Percentiles rank a stretch among this genome's conserved stretches.
These are phyloP conservation scores for Gavialis gangeticus DNA, from an alignment of 2,113 vertebrate genomes.

Conservation along the genomic window DNA sequence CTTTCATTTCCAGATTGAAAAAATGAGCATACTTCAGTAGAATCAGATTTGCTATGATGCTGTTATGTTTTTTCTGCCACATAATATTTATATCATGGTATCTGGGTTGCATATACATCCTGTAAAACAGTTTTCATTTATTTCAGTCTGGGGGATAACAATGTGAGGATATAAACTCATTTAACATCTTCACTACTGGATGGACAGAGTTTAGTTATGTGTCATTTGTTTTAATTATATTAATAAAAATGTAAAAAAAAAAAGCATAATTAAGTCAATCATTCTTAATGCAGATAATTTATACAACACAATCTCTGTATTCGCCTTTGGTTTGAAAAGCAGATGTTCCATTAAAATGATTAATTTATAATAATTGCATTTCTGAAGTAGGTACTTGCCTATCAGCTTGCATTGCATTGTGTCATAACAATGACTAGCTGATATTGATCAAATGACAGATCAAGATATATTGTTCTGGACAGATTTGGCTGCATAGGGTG, in stretches of 20 bases:
- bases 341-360: constrained; percentile 48
- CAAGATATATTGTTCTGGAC: background rate
- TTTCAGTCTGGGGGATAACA: background rate
- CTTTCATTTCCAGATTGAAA: background rate
- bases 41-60: background rate
- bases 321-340: background rate
- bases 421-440: background rate
- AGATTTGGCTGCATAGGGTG: background rate
- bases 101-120: background rate
- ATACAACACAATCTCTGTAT: background rate
- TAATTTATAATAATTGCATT: constrained; percentile 32
- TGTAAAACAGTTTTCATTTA: background rate
- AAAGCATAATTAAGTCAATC: background rate
- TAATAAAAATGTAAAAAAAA: constrained; percentile 16
- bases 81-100: background rate
- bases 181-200: background rate
- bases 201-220: background rate
- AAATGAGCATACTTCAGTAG: background rate
- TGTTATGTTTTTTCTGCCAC: background rate
- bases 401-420: background rate
- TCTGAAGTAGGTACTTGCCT: background rate
- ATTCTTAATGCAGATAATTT: background rate
- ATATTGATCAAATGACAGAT: constrained; percentile 28
- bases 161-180: background rate
- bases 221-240: constrained; percentile 4